phyloP scores from a whole-genome alignment of 2,113 vertebrate species.

The Trichechus manatus region DNA sequence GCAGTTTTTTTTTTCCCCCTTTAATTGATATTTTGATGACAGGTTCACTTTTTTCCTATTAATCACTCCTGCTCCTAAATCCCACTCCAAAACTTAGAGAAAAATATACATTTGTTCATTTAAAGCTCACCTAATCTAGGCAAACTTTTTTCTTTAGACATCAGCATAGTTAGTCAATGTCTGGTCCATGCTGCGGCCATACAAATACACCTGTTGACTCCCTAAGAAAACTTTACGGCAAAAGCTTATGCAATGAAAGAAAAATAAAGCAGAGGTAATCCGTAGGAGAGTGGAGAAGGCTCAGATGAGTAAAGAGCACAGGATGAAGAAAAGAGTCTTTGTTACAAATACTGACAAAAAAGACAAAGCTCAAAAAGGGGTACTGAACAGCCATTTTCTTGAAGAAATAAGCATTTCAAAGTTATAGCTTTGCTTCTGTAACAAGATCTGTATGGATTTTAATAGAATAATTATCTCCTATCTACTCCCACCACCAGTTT shows the following conservation, averaged over 20 bases:
- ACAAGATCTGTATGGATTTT: neutral
- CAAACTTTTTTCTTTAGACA: neutral
- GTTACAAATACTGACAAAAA: conserved; percentile 30
- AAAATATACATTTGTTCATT: conserved; percentile 54
- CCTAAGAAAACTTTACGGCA: neutral
- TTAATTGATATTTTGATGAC: conserved; percentile 27
- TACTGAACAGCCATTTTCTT: neutral
- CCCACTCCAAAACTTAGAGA: neutral
- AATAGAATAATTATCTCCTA: neutral
- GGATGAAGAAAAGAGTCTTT: conserved; percentile 54
- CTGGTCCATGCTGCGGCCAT: neutral
- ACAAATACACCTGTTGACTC: conserved; percentile 17
- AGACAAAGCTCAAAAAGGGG: neutral
- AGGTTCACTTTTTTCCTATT: neutral
- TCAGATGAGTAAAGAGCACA: neutral
- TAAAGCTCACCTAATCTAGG: conserved; percentile 29
- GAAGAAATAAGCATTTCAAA: conserved; percentile 17
- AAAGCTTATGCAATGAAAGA: neutral
- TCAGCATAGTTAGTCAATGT: neutral
- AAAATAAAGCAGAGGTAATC: neutral
- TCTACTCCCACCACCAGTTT: neutral
- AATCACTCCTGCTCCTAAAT: neutral
- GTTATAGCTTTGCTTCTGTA: neutral
- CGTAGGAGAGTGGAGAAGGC: neutral
- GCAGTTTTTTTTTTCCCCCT: neutral